A percentile compares a stretch with the other conserved stretches of the same genome.
Evolutionary conservation across 2,113 vertebrate species (phyloP).

Genomic region (Saimiri boliviensis): DNA sequence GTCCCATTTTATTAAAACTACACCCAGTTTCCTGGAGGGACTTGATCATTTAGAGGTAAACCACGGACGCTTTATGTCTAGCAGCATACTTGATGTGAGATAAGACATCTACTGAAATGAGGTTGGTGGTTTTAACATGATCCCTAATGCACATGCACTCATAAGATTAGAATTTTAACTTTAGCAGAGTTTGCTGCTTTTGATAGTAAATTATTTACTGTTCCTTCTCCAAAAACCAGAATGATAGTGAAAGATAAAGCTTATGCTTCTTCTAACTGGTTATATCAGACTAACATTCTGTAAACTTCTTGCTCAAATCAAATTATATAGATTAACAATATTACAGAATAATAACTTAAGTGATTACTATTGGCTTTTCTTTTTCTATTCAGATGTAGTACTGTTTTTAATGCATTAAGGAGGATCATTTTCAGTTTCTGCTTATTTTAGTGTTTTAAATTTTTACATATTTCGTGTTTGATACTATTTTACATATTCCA

Average conservation of each 20-base stretch:
- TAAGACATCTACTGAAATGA: conserved; percentile 71
- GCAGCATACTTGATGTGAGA: conserved; percentile 70
- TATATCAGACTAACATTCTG: neutral
- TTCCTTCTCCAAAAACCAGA: conserved; percentile 20
- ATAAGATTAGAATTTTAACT: conserved; percentile 44
- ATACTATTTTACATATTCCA: neutral
- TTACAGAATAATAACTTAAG: neutral
- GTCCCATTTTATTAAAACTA: conserved; percentile 86
- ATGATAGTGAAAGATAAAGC: conserved; percentile 38
- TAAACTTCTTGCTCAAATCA: neutral
- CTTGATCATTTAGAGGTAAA: conserved; percentile 77
- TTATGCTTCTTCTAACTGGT: neutral
- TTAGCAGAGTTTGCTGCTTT: conserved; percentile 36
- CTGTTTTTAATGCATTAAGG: neutral
- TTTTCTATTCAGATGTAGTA: neutral
- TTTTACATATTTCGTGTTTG: neutral
- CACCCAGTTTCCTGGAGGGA: conserved; percentile 78
- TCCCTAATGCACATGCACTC: conserved; percentile 60
- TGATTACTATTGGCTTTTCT: neutral
- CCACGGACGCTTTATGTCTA: conserved; percentile 76
- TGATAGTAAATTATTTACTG: conserved; percentile 61
- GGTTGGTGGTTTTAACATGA: conserved; percentile 59
- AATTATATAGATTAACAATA: neutral
- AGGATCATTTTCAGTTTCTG: neutral
- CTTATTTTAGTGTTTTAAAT: neutral